Evolutionary conservation across 37 sponge, comb jelly and placozoan genomes (phyloP), one percentile per base, ranked within the genome.

Genomic region (Hexactinellida sp.): DNA sequence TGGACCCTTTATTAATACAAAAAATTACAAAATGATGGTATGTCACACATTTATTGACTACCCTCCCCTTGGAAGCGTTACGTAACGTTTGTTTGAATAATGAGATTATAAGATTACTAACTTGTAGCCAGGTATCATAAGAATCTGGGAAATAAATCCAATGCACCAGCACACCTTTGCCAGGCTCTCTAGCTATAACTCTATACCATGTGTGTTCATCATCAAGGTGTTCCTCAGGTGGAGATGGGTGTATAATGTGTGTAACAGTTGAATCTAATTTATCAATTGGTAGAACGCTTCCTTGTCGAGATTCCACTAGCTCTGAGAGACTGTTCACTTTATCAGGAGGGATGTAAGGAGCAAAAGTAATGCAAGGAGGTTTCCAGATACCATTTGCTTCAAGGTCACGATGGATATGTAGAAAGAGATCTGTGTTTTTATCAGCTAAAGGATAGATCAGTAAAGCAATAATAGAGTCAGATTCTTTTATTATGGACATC

Each of bases 91-190:
- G n/a, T n/a, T n/a, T n/a, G n/a, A n/a, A n/a, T n/a, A n/a, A n/a
- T n/a, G n/a, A n/a, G n/a, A 47, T 47, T 47, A 9, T 16, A 21
- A 63, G 19, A 83, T 52, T 21, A 13, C 39, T 25, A 13, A 83
- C 84, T 21, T 39, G 47, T 23, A 83, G 28, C 47, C 76, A 63
- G 25, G 76, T 63, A n/a, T 63, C 84, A 23, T 88, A 92, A 87
- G 91, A 92, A 83, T 96, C 94, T 32, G 96, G 96, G 52, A 83
- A 87, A 88, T 94, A 92, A 84, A 86, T 88, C 92, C 92, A 94
- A 54, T 96, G 96, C 0, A 94, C 87, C 9, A 86, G 39, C 16
- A 47, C 85, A 23, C 47, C n/a, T 55, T 90, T 92, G 5, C 91
- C 91, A 10, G 76, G 76, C 34, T 63, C 76, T n/a, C 76, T 63